Evolutionary conservation across 1,140 invertebrate species (phyloP).

Genomic region (Penaeus indicus): DNA sequence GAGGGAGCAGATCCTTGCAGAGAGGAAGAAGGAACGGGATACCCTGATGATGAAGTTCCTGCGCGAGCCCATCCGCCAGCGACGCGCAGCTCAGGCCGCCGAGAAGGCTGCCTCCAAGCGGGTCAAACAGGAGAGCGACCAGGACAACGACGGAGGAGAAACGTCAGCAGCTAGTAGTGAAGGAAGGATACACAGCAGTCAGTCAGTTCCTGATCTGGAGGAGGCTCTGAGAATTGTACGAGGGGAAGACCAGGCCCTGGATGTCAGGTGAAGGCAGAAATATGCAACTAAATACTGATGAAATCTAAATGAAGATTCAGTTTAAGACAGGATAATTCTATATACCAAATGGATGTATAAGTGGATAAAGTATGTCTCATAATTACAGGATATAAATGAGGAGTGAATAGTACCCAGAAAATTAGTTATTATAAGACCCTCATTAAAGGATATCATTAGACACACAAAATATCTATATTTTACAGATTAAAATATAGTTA

Average conservation of each 20-base stretch:
- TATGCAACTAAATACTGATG: too few relatives aligned
- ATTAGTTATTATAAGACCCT: not conserved
- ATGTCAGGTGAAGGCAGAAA: constrained; percentile 26
- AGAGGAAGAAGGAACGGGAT: constrained; percentile 42
- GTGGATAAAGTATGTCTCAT: not conserved
- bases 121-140: not conserved
- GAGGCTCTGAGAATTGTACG: constrained; percentile 13
- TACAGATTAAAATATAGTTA: too few relatives aligned
- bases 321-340: not conserved
- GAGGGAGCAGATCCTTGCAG: constrained; percentile 35
- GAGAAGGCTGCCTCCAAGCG: not conserved
- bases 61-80: constrained; percentile 48
- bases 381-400: not conserved
- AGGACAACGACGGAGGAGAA: constrained; percentile 6
- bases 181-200: not conserved
- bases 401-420: not conserved
- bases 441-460: not conserved
- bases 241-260: constrained; percentile 41
- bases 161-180: not conserved
- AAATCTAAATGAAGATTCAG: too few relatives aligned
- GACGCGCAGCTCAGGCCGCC: constrained; percentile 13
- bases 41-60: constrained; percentile 48
- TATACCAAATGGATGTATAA: not conserved
- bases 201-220: constrained; percentile 53
- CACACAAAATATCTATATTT: too few relatives aligned